These are phyloP conservation scores for Conomelus anceps DNA, from an alignment of 2,888 invertebrate genomes.

Conservation along the genomic window DNA sequence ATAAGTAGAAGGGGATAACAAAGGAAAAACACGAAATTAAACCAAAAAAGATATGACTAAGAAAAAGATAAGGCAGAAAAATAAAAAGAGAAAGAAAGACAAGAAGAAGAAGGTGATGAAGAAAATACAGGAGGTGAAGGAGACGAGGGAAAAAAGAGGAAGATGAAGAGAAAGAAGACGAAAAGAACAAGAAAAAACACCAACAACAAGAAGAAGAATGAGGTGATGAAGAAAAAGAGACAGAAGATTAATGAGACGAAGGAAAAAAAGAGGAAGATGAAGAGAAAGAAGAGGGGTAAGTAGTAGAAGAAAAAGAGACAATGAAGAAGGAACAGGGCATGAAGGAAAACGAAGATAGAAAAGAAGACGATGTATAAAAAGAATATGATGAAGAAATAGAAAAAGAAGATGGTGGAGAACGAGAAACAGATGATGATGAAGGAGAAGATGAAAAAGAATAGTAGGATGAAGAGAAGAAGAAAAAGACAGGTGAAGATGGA, in stretches of 20 bases:
- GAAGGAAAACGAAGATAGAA: neutral
- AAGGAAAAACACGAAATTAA: too few species aligned
- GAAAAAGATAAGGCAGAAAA: too few species aligned
- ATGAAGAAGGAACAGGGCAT: neutral
- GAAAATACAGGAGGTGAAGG: neutral
- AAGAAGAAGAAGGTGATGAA: neutral
- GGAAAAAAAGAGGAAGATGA: neutral
- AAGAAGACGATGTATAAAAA: neutral
- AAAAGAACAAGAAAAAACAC: neutral
- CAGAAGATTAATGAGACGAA: neutral
- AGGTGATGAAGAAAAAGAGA: neutral
- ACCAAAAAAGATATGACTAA: too few species aligned
- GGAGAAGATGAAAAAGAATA: neutral
- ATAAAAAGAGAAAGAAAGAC: too few species aligned
- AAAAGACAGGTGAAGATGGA: too few species aligned
- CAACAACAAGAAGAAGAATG: neutral
- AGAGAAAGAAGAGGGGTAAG: too few species aligned
- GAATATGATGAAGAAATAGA: neutral
- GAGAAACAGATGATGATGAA: neutral
- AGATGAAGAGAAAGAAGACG: neutral
- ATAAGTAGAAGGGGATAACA: too few species aligned
- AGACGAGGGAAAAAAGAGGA: neutral
- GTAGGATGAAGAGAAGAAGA: too few species aligned
- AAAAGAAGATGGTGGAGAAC: neutral
- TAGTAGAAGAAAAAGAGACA: neutral